These are phyloP conservation scores for Periophthalmodon schlosseri DNA, from an alignment of 2,113 vertebrate genomes.

Conservation along the genomic window DNA sequence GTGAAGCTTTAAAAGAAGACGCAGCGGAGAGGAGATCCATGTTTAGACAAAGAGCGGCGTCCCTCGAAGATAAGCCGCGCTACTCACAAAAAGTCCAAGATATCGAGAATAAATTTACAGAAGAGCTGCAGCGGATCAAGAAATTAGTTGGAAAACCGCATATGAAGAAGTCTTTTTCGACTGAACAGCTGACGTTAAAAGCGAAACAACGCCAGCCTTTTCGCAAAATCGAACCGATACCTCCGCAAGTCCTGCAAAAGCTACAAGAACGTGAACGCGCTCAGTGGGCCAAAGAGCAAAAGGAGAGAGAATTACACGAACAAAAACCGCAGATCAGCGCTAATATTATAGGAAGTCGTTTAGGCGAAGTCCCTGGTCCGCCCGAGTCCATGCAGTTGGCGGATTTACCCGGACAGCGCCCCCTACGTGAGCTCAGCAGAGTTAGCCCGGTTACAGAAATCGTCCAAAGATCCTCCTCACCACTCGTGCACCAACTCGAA, in stretches of 20 bases:
- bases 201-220: constrained; percentile 73
- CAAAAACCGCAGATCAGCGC: constrained; percentile 20
- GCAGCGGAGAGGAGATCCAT: constrained; percentile 84
- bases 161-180: constrained; percentile 82
- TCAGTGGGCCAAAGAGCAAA: constrained; percentile 71
- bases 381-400: constrained; percentile 74
- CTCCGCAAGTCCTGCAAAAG: constrained; percentile 79
- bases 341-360: constrained; percentile 33
- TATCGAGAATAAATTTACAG: constrained; percentile 91
- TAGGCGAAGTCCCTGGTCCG: constrained; percentile 45
- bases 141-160: constrained; percentile 84
- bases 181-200: constrained; percentile 78
- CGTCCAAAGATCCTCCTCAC: constrained; percentile 66
- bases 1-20: constrained; percentile 79
- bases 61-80: constrained; percentile 89
- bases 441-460: constrained; percentile 70
- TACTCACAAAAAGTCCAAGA: constrained; percentile 85
- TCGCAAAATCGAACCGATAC: constrained; percentile 69
- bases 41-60: constrained; percentile 91
- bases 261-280: constrained; percentile 77
- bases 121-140: constrained; percentile 93
- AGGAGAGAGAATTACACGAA: constrained; percentile 55
- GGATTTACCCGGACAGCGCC: constrained; percentile 74
- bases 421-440: constrained; percentile 57
- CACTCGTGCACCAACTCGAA: constrained; percentile 61